Evolutionary conservation across 2,797 vertebrate species (phyloP).

Genomic region (Syndactyla subalaris): DNA sequence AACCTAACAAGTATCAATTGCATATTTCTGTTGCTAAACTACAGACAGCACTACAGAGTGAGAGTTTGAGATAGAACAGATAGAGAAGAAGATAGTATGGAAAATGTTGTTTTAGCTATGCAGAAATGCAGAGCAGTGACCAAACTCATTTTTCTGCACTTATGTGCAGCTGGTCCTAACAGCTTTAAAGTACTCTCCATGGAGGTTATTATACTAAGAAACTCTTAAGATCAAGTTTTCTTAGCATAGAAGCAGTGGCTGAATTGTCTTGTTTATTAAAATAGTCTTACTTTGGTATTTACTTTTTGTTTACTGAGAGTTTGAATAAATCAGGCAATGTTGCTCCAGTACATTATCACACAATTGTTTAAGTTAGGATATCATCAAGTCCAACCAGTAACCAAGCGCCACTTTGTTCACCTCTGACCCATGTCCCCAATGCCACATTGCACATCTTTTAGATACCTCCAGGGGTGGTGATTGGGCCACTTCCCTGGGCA

Average conservation of each 20-base stretch:
- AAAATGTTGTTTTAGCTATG: background rate
- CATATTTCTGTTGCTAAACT: conserved; percentile 17
- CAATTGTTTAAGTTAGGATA: background rate
- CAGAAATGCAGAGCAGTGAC: background rate
- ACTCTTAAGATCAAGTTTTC: background rate
- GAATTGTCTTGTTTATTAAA: background rate
- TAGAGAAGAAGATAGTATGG: background rate
- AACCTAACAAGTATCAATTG: background rate
- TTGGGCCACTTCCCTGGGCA: background rate
- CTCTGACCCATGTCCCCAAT: background rate
- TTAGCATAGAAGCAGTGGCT: background rate
- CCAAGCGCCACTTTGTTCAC: background rate
- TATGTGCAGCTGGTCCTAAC: background rate
- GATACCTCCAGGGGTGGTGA: background rate
- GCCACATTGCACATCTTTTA: background rate
- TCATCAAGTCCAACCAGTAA: background rate
- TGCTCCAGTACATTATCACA: background rate
- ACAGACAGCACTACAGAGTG: background rate
- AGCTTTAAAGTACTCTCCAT: background rate
- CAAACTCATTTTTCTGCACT: background rate
- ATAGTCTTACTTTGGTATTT: background rate
- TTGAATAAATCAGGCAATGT: background rate
- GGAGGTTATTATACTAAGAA: background rate
- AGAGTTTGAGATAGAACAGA: conserved; percentile 1
- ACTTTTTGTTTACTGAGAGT: background rate